A percentile compares a stretch with the other conserved stretches of the same genome.
These are phyloP conservation scores for Alitta virens DNA, from an alignment of 2,888 invertebrate genomes.

Conservation along the genomic window DNA sequence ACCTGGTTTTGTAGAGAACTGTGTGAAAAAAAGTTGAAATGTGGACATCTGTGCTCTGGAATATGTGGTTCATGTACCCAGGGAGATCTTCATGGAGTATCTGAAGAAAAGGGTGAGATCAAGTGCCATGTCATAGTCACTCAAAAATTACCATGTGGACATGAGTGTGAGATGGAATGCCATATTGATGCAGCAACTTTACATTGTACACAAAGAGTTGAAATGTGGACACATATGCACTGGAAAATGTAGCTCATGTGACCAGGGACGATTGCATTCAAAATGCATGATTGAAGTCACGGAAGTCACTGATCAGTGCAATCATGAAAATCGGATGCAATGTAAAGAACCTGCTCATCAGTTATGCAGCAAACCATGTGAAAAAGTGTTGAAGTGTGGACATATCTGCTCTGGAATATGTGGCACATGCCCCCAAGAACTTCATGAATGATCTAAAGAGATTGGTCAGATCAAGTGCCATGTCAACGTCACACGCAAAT, in stretches of 20 bases:
- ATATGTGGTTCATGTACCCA: slow-evolving; percentile 56
- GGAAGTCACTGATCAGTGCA: slow-evolving; percentile 40
- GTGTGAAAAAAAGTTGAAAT: slow-evolving; percentile 54
- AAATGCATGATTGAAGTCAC: slow-evolving; percentile 35
- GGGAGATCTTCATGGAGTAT: slow-evolving; percentile 49
- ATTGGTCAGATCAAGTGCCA: slow-evolving; percentile 58
- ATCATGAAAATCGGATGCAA: slow-evolving; percentile 37
- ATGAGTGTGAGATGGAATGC: too few species aligned
- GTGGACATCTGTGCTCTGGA: slow-evolving; percentile 61
- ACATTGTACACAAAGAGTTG: too few species aligned
- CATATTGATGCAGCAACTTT: too few species aligned
- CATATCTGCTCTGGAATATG: slow-evolving; percentile 63
- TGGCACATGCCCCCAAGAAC: slow-evolving; percentile 35
- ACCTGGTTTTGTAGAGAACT: slow-evolving; percentile 34
- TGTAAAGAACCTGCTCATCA: slow-evolving; percentile 33
- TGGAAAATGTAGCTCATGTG: too few species aligned
- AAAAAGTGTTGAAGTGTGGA: slow-evolving; percentile 56
- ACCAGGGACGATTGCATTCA: too few species aligned
- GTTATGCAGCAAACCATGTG: slow-evolving; percentile 37
- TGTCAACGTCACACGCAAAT: too few species aligned
- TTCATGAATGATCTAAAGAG: slow-evolving; percentile 57
- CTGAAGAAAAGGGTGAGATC: slow-evolving; percentile 55
- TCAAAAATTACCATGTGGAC: too few species aligned
- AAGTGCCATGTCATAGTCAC: too few species aligned
- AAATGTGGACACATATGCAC: too few species aligned